Evolutionary conservation across 2,797 vertebrate species (phyloP), one percentile per base, ranked within the genome.

Genomic region (Ctenosaura bakeri): DNA sequence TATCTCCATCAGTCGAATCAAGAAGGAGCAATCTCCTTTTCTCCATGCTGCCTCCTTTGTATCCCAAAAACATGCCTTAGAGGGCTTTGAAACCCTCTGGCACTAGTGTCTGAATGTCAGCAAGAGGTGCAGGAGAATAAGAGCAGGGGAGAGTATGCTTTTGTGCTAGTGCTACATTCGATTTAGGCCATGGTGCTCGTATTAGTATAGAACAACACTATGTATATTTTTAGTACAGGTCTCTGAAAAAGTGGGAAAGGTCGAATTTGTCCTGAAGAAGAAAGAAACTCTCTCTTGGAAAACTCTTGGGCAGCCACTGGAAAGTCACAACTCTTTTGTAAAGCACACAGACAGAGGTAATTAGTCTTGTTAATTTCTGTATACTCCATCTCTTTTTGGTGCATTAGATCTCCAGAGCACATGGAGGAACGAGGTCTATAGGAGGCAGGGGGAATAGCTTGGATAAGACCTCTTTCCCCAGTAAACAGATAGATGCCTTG

Each of bases 221-320:
- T 24, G 94, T 91, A 89, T 95, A 32, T 90, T 96, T 96, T 93
- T 91, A 98, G 98, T 97, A 77, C 94, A 89, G 77, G 84, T 96
- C 94, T 83, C 94, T 93, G 95, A 93, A 90, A 97, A 96, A 24
- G 95, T 98, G 92, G 99, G 99, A 78, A 99, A 99, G 96, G 96
- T 99, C 93, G 98, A 99, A 94, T 94, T 99, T 94, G 93, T 91
- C 83, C 94, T 99, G 59, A 97, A 94, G 91, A 99, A 99, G 94
- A 96, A 93, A 92, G 93, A 95, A 59, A 96, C 92, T 66, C 83
- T 93, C 46, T 97, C 97, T 88, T 99, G 99, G 99, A 92, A 96
- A 2, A 96, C 91, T 89, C 97, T 99, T 38, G 99, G 99, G 62
- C 96, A 97, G 50, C 96, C 97, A 0, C 94, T 97, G 85, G 98